A percentile compares a stretch with the other conserved stretches of the same genome.
Conservation (phyloP, 2,113 vertebrate species). For the Camelus dromedarius region DNA sequence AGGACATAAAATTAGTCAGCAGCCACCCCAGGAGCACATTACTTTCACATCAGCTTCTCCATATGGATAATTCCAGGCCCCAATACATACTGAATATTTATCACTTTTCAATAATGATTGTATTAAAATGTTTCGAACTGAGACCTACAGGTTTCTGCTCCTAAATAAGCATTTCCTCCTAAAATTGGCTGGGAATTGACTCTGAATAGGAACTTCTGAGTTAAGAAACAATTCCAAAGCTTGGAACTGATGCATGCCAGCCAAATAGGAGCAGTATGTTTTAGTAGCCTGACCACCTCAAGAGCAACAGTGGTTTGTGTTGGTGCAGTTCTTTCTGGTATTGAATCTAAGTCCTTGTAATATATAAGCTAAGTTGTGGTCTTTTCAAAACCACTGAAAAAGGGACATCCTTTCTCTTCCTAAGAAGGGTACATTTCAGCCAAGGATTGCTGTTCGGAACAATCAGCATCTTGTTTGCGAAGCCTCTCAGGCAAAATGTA, state of each 20-base stretch:
- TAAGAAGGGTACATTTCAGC: slow-evolving; percentile 41
- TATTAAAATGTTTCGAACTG: slow-evolving; percentile 18
- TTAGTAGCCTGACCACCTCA: neutral
- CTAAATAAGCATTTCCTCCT: neutral
- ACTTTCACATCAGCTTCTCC: neutral
- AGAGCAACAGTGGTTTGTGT: neutral
- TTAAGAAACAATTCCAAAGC: neutral
- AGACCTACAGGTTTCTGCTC: neutral
- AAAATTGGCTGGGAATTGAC: neutral
- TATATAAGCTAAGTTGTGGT: neutral
- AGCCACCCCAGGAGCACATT: neutral
- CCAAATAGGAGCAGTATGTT: neutral
- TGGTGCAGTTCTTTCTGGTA: slow-evolving; percentile 30
- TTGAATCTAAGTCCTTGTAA: slow-evolving; percentile 33
- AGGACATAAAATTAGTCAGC: neutral
- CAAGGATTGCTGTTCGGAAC: neutral
- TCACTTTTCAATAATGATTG: neutral
- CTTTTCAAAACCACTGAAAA: slow-evolving; percentile 57
- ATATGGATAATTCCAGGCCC: neutral
- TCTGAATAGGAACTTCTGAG: neutral
- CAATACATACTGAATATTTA: neutral
- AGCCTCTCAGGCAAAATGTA: slow-evolving; percentile 37
- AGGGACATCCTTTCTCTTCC: slow-evolving; percentile 46
- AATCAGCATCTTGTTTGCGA: slow-evolving; percentile 43
- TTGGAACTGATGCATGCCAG: neutral